phyloP scores from a whole-genome alignment of 2,888 invertebrate species.

The Bellardia bayeri region DNA sequence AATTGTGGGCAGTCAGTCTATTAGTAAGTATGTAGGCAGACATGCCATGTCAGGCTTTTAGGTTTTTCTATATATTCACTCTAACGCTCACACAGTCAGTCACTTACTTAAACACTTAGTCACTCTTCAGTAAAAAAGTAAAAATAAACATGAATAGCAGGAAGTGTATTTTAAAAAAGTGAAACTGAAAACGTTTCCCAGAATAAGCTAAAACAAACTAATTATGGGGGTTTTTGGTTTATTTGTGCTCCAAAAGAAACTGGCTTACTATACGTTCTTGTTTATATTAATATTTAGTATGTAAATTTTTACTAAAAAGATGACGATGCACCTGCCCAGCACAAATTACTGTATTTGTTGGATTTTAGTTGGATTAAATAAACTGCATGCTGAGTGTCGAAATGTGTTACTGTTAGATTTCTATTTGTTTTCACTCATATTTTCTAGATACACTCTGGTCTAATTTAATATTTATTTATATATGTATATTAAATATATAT shows the following conservation, averaged over 20 bases:
- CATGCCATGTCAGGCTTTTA: constrained; percentile 6
- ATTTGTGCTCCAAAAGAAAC: neutral
- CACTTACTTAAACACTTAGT: constrained; percentile 6
- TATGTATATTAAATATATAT: neutral
- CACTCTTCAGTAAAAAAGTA: neutral
- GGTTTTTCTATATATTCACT: constrained; percentile 25
- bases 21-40: neutral
- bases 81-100: constrained; percentile 17
- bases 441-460: too few relatives aligned
- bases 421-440: constrained; percentile 3
- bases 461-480: neutral
- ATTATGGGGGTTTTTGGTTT: constrained; percentile 14
- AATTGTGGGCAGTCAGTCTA: constrained; percentile 41
- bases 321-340: neutral
- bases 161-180: constrained; percentile 43
- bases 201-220: constrained; percentile 30
- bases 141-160: constrained; percentile 18
- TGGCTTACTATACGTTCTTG: neutral
- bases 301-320: constrained; percentile 2
- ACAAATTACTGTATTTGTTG: neutral
- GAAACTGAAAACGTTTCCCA: constrained; percentile 22
- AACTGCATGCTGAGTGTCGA: neutral
- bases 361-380: neutral
- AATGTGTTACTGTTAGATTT: neutral
- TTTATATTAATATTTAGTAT: constrained; percentile 24